Evolutionary conservation across 2,113 vertebrate genomes (phyloP).

Genomic region (Meles meles): DNA sequence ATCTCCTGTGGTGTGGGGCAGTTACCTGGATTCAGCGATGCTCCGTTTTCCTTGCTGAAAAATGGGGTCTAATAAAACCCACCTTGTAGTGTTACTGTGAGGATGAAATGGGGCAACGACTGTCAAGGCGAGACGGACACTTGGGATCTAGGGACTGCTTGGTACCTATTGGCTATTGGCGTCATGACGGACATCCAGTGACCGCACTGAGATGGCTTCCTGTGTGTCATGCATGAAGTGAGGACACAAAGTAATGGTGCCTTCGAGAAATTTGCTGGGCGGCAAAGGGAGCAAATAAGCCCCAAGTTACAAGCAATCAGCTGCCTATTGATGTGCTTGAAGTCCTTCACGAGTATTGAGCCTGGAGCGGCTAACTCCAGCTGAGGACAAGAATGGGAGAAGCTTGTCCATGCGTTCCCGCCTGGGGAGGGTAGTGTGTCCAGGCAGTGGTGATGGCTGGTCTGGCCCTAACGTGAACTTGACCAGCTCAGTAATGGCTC

Average conservation of each 20-base stretch:
- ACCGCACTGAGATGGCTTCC: background rate
- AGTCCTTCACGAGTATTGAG: background rate
- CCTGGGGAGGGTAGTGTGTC: background rate
- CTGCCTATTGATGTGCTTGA: background rate
- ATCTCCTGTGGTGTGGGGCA: fast-evolving
- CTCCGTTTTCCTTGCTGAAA: background rate
- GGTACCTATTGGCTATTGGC: fast-evolving
- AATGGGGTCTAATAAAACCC: background rate
- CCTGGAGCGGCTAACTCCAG: background rate
- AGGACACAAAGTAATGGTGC: too few relatives aligned
- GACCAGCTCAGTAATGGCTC: background rate
- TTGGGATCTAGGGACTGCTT: background rate
- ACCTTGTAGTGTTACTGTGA: fast-evolving
- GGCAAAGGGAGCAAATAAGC: background rate
- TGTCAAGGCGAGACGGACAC: fast-evolving
- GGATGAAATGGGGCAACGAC: too few relatives aligned
- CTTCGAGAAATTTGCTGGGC: background rate
- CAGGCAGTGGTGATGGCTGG: fast-evolving
- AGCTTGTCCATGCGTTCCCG: background rate
- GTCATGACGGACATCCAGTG: background rate
- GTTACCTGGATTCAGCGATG: background rate
- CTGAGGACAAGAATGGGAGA: background rate
- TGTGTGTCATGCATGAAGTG: background rate
- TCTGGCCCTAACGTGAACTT: background rate
- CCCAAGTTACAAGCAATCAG: background rate